Conservation (phyloP, 1,140 invertebrate genomes). For the Gonatopus flavifemur region DNA sequence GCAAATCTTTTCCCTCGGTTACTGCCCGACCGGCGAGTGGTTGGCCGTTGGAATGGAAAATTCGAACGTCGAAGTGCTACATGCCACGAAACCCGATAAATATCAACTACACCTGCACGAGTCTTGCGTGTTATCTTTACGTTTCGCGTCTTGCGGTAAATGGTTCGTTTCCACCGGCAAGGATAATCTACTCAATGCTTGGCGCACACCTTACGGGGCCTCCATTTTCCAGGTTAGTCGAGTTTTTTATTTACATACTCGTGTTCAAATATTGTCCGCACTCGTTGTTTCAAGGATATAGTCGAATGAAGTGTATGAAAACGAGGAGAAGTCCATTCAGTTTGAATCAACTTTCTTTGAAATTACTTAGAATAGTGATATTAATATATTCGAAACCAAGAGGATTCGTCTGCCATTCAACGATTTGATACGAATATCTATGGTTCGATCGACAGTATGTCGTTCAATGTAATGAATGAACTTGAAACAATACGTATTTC, state of each 20-base stretch:
- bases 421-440: too few species aligned
- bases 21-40: conserved; percentile 98
- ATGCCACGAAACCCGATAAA: conserved; percentile 94
- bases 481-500: too few species aligned
- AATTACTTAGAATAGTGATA: too few species aligned
- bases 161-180: conserved; percentile 99
- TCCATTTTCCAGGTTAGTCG: conserved; percentile 92
- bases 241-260: background rate
- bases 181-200: conserved; percentile 96
- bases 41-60: conserved; percentile 99
- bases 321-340: too few species aligned
- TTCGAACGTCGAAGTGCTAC: conserved; percentile 94
- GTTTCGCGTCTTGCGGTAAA: conserved; percentile 95
- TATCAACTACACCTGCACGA: conserved; percentile 98
- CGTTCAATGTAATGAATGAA: too few species aligned
- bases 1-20: conserved; percentile 94
- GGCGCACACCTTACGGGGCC: conserved; percentile 97
- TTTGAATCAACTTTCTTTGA: too few species aligned
- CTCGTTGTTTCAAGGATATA: too few species aligned
- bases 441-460: too few species aligned
- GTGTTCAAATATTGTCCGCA: background rate
- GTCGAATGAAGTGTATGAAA: too few species aligned
- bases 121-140: conserved; percentile 94
- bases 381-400: too few species aligned
- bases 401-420: too few species aligned